phyloP scores from a whole-genome alignment of 2,113 vertebrate species.

The Microtus ochrogaster region DNA sequence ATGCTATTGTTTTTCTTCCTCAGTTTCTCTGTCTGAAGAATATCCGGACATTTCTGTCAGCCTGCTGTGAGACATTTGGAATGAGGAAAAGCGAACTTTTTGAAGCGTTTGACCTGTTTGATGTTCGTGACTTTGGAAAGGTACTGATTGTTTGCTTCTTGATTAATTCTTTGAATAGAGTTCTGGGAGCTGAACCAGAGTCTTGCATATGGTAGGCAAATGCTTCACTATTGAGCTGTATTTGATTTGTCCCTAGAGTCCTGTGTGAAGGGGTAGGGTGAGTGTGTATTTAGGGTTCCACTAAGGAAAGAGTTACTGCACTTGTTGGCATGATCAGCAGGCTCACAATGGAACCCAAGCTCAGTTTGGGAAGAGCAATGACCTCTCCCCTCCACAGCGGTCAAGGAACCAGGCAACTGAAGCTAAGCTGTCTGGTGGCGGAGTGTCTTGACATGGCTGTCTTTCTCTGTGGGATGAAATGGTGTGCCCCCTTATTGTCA shows the following conservation, averaged over 20 bases:
- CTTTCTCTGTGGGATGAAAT: not conserved
- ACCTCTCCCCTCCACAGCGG: not conserved
- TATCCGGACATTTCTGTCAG: slow-evolving; percentile 95
- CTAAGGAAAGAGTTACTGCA: not conserved
- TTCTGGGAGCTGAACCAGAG: not conserved
- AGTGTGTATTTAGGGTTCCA: no score
- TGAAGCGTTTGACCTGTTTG: slow-evolving; percentile 98
- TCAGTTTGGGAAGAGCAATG: not conserved
- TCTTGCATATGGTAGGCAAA: not conserved
- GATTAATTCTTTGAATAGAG: not conserved
- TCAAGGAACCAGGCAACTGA: not conserved
- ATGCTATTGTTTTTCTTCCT: not conserved
- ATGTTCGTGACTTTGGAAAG: slow-evolving; percentile 98
- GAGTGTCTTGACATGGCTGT: not conserved
- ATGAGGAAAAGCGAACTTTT: slow-evolving; percentile 99
- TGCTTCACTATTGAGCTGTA: not conserved
- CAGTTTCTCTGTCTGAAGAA: slow-evolving; percentile 99
- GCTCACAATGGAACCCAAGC: not conserved
- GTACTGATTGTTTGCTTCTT: slow-evolving; percentile 83
- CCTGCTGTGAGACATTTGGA: slow-evolving; percentile 93
- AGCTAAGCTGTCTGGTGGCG: not conserved
- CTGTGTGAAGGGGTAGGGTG: not conserved
- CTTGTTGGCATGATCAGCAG: not conserved
- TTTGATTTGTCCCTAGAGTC: not conserved
- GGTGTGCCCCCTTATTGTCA: not conserved